These are phyloP conservation scores for Ailurus styani DNA, from an alignment of 2,113 vertebrate genomes.

Conservation along the genomic window DNA sequence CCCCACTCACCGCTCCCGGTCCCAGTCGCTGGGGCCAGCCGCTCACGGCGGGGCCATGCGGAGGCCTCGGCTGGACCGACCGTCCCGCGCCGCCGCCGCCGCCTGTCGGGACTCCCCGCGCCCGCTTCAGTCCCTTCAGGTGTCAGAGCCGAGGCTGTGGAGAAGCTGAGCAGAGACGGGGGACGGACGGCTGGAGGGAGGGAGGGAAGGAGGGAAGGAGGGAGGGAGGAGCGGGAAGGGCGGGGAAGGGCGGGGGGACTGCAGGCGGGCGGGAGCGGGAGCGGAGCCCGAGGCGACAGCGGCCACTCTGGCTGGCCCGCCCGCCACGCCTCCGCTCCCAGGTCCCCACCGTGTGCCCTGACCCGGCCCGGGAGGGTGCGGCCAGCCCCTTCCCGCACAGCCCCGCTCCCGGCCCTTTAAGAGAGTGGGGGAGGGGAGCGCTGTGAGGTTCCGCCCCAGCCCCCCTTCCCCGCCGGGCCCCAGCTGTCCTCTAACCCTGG, in stretches of 20 bases:
- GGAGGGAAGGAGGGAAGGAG: background rate
- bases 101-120: conserved; percentile 34
- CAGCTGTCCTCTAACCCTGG: background rate
- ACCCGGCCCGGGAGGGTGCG: background rate
- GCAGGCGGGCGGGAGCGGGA: conserved; percentile 15
- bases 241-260: conserved; percentile 46
- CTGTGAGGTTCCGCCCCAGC: conserved; percentile 7
- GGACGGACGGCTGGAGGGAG: conserved; percentile 71
- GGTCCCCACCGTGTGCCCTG: background rate
- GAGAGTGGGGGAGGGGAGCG: conserved; percentile 64
- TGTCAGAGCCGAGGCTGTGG: conserved; percentile 65
- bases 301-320: background rate
- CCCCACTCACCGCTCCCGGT: conserved; percentile 62
- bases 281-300: background rate
- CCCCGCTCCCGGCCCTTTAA: conserved; percentile 61
- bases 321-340: background rate
- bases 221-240: conserved; percentile 63
- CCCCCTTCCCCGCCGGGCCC: background rate
- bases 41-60: conserved; percentile 81
- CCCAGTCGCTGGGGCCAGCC: background rate
- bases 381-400: background rate
- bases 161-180: conserved; percentile 36
- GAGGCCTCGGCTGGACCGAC: conserved; percentile 69
- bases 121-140: conserved; percentile 78
- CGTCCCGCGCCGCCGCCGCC: background rate